These are phyloP conservation scores for Silvanus unidentatus DNA, from an alignment of 2,888 invertebrate genomes.

Conservation along the genomic window DNA sequence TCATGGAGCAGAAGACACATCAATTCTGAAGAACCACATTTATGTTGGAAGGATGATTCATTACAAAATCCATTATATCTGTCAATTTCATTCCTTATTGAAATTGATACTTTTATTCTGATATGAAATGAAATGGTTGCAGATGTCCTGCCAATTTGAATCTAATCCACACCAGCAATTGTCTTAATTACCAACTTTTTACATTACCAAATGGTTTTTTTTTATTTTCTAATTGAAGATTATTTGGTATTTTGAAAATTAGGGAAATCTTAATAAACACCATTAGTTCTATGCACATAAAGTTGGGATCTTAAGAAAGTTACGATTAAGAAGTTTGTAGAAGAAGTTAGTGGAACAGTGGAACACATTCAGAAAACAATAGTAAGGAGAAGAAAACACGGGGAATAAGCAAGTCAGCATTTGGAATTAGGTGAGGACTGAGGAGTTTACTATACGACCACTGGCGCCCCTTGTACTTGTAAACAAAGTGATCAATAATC, in stretches of 20 bases:
- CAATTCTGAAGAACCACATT: conserved; percentile 21
- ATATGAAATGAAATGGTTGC: no score
- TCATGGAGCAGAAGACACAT: conserved; percentile 21
- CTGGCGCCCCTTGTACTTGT: conserved; percentile 29
- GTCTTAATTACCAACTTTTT: no score
- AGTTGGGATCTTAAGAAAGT: no score
- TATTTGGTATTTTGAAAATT: no score
- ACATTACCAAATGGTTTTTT: not conserved
- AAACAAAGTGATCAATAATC: conserved; percentile 39
- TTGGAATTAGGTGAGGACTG: no score
- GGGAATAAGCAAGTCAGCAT: conserved; percentile 12
- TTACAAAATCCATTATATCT: conserved; percentile 27
- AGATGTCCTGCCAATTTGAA: no score
- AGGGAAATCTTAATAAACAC: no score
- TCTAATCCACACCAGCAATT: no score
- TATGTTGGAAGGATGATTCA: conserved; percentile 21
- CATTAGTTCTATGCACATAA: no score
- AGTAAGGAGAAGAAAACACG: not conserved
- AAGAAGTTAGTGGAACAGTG: conserved; percentile 1
- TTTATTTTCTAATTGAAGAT: not conserved
- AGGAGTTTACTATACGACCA: conserved; percentile 9
- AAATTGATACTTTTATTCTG: conserved; percentile 14
- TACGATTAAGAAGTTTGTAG: not conserved
- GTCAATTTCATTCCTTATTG: conserved; percentile 23
- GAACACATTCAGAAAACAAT: not conserved